These are phyloP conservation scores for Chlorodrepanis virens DNA, from an alignment of 2,113 vertebrate species.

Conservation along the genomic window DNA sequence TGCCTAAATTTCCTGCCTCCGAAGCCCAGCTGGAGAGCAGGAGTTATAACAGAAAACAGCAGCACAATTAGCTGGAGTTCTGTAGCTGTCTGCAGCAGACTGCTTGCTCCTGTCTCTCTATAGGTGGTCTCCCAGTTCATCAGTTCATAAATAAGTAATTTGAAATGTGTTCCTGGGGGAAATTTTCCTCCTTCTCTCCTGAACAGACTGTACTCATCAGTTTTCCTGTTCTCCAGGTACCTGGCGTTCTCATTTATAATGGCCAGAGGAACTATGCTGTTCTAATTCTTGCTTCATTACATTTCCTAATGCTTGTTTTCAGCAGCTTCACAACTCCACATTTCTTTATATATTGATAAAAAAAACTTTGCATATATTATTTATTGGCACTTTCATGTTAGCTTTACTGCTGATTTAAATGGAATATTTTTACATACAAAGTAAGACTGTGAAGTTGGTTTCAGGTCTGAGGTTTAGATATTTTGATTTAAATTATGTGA, in stretches of 20 bases:
- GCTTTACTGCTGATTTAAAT: conserved; percentile 75
- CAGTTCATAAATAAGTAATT: conserved; percentile 92
- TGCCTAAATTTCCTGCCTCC: conserved; percentile 78
- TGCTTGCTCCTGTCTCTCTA: conserved; percentile 78
- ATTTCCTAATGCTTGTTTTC: conserved; percentile 79
- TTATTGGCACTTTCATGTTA: conserved; percentile 78
- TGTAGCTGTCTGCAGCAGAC: conserved; percentile 80
- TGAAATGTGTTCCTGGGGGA: conserved; percentile 86
- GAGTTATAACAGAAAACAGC: conserved; percentile 82
- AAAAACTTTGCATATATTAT: conserved; percentile 80
- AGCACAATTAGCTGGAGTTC: conserved; percentile 83
- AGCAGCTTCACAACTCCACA: conserved; percentile 73
- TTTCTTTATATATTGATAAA: conserved; percentile 80
- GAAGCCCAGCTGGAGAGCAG: conserved; percentile 80
- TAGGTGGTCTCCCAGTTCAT: conserved; percentile 87
- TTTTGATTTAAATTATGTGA: conserved; percentile 37
- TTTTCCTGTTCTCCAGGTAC: conserved; percentile 83
- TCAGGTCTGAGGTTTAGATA: conserved; percentile 66
- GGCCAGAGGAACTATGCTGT: conserved; percentile 82
- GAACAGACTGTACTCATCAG: conserved; percentile 84
- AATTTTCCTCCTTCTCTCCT: conserved; percentile 82
- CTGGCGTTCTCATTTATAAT: conserved; percentile 85
- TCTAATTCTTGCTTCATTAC: conserved; percentile 85
- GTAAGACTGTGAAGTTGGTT: conserved; percentile 65
- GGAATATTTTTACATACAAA: conserved; percentile 79